Evolutionary conservation across 2,888 invertebrate genomes (phyloP), one percentile per base, ranked within the genome.

Genomic region (Phaedon cochleariae): DNA sequence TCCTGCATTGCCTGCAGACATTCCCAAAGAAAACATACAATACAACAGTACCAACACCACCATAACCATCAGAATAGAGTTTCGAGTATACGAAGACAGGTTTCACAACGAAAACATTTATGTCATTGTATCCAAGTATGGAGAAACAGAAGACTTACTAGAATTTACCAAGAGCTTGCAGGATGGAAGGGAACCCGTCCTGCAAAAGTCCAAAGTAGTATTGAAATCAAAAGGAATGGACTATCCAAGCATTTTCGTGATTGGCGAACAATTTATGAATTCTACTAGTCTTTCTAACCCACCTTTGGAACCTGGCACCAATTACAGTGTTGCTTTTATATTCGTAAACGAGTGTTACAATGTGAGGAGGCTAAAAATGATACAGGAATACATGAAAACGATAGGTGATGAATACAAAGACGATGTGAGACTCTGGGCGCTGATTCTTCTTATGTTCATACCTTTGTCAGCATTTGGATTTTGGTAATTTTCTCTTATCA

Each of bases 321-420:
- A 62, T 29, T 70, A 73, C 18, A 48, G 31, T n/a, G 45, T 74
- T 2, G 17, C 41, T 2, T 12, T 74, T 1, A 49, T 70, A 15
- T 18, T 73, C 6, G 37, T 64, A 6, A 74, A 73, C 21, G 29
- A 54, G 12, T 75, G 65, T 58, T 31, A 51, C 18, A 57, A n/a
- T 0, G 58, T 53, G 62, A 34, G 22, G 1, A 31, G 59, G 53
- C 10, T 48, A 22, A 31, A 9, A 0, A 12, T 15, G 17, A 1
- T 17, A 2, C 37, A 64, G 46, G 59, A 26, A 34, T 52, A 12
- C 20, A 22, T 59, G 12, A 18, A 18, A 10, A 59, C 65, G 10
- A 9, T 10, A 12, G 62, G 59, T 41, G 29, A n/a, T 26, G 46
- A 15, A 0, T 21, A 41, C 41, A 22, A 37, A n/a, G 31, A 20